Evolutionary conservation across 2,888 invertebrate species (phyloP), one percentile per base, ranked within the genome.

Genomic region (Dendrolimus pini): DNA sequence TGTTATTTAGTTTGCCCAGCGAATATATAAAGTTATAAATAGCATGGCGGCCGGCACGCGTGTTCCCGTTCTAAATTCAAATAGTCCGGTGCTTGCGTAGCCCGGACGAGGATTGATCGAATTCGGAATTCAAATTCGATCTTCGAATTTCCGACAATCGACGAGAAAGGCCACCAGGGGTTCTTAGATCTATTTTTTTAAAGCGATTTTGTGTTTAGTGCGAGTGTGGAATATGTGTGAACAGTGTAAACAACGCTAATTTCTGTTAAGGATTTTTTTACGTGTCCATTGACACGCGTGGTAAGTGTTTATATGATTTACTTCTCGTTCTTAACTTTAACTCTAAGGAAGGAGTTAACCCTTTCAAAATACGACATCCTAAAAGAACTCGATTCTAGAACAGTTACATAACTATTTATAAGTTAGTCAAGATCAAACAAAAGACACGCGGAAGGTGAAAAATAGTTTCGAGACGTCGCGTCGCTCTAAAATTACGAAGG

Each of bases 171-270:
- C 82, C 83, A 79, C 75, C 69, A 52, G 47, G 41, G 52, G 47
- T 12, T 58, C 47, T 18, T 18, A 12, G 30, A 30, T 12, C 10
- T 47, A 47, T 10, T 54, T 60, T 54, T 57, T 61, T 58, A 64
- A 58, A 55, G 60, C 57, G 61, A 64, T 60, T 63, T 66, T 63
- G 68, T 66, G 64, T 63, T 62, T 59, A 57, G 61, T 67, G 73
- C 72, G 82, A 75, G 74, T 62, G 67, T 85, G 83, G 82, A 81
- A 76, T 74, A 88, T 88, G 88, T 88, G 88, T 82, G 88, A 86
- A 59, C 77, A 82, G 82, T 88, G 88, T 68, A 74, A 81, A 56
- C 85, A 84, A 64, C 83, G 88, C 64, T 88, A 72, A 74, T 61
- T 69, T 62, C 57, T 30, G 6, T 6, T 30, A 47, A 47, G 72